Conservation (phyloP, 2,888 invertebrate genomes). For the Mechanitis messenoides region DNA sequence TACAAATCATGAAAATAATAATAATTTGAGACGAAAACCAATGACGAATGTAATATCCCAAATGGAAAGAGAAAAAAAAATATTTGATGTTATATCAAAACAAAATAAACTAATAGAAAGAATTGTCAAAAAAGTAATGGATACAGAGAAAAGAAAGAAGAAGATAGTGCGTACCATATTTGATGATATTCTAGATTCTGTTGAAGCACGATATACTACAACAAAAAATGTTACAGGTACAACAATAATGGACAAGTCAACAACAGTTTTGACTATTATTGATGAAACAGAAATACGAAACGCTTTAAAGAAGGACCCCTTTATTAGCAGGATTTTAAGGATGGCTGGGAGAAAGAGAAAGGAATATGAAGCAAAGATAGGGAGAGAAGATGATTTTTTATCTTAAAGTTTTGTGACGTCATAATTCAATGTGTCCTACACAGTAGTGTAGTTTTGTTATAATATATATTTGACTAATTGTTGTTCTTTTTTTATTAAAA, state of each 20-base stretch:
- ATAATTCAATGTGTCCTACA: not conserved
- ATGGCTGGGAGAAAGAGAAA: slow-evolving; percentile 42
- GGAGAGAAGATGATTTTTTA: not conserved
- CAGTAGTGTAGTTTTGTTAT: no score
- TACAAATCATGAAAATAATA: not conserved
- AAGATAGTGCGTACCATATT: slow-evolving; percentile 10
- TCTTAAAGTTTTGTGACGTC: not conserved
- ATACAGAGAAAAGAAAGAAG: not conserved
- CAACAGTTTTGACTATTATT: slow-evolving; percentile 39
- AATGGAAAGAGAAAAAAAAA: not conserved
- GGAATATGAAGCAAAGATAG: slow-evolving; percentile 34
- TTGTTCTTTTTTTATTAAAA: no score
- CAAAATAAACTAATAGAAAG: slow-evolving; percentile 22
- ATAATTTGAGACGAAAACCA: not conserved
- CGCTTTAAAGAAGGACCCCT: slow-evolving; percentile 46
- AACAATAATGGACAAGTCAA: slow-evolving; percentile 14
- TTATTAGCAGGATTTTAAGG: slow-evolving; percentile 47
- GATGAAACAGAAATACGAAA: slow-evolving; percentile 46
- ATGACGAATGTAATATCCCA: not conserved
- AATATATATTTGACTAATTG: no score
- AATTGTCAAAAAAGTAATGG: slow-evolving; percentile 8
- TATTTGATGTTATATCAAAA: slow-evolving; percentile 32
- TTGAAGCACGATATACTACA: slow-evolving; percentile 18
- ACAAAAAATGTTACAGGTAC: slow-evolving; percentile 9
- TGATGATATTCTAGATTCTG: slow-evolving; percentile 17